Conservation (phyloP, 2,113 vertebrate genomes). For the Turnix velox region DNA sequence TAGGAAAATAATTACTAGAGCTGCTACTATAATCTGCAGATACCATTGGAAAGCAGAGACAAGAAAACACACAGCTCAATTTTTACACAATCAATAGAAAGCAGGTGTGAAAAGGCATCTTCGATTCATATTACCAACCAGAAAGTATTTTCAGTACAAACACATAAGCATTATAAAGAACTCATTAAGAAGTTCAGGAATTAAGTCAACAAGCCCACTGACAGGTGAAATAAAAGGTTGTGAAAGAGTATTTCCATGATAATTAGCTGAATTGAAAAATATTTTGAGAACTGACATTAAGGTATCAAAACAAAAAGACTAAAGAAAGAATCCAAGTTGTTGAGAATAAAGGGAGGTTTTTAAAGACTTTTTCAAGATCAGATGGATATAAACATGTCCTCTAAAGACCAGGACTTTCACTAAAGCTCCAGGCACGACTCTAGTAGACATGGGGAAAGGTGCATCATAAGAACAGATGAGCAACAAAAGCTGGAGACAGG, state of each 20-base stretch:
- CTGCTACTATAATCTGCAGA: background rate
- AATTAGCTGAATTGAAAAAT: background rate
- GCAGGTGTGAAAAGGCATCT: background rate
- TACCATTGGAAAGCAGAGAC: background rate
- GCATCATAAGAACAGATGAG: background rate
- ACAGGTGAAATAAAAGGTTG: background rate
- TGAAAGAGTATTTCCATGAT: background rate
- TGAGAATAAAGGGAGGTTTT: background rate
- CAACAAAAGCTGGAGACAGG: background rate
- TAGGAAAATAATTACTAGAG: background rate
- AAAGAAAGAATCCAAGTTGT: background rate
- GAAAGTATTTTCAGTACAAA: background rate
- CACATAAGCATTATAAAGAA: background rate
- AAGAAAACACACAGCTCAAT: background rate
- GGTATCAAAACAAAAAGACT: background rate
- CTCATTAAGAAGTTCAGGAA: background rate
- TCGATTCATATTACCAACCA: background rate
- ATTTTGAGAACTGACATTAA: background rate
- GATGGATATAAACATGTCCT: background rate
- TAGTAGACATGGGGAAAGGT: background rate
- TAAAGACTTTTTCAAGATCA: background rate
- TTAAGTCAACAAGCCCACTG: background rate
- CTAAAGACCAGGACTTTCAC: background rate
- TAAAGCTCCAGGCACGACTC: background rate
- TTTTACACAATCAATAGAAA: slow-evolving; percentile 8